Conservation (phyloP, 2,797 vertebrate species). For the Spinus olivaceus region DNA sequence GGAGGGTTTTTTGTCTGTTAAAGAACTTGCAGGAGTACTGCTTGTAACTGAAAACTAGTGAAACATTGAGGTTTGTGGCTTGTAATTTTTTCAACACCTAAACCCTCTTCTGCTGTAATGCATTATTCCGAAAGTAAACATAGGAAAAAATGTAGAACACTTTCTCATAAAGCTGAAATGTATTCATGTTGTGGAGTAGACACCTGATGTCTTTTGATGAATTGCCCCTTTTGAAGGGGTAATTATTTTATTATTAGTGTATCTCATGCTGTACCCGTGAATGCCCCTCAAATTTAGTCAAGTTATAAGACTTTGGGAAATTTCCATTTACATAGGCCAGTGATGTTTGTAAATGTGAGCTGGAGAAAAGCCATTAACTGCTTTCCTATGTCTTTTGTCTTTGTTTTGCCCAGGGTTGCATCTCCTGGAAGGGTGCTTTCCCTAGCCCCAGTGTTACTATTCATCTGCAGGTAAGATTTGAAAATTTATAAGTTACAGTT, state of each 20-base stretch:
- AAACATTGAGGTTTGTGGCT: background rate
- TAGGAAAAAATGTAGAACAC: background rate
- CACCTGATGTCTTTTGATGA: background rate
- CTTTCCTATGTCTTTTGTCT: background rate
- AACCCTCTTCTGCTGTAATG: background rate
- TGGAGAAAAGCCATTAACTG: background rate
- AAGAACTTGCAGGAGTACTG: background rate
- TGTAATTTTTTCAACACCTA: background rate
- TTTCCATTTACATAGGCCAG: background rate
- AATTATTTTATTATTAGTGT: background rate
- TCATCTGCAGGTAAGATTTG: background rate
- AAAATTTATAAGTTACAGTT: background rate
- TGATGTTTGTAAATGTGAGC: background rate
- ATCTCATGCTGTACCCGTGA: background rate
- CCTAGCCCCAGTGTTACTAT: background rate
- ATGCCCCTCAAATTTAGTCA: background rate
- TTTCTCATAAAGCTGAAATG: background rate
- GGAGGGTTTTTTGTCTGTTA: background rate
- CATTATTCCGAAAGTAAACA: background rate
- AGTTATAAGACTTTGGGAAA: background rate
- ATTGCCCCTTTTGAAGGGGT: background rate
- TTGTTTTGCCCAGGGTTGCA: background rate
- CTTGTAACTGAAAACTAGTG: background rate
- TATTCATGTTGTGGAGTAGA: background rate
- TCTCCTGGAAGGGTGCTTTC: background rate